Evolutionary conservation across 2,888 invertebrate species (phyloP).

Genomic region (Melanchra persicariae): DNA sequence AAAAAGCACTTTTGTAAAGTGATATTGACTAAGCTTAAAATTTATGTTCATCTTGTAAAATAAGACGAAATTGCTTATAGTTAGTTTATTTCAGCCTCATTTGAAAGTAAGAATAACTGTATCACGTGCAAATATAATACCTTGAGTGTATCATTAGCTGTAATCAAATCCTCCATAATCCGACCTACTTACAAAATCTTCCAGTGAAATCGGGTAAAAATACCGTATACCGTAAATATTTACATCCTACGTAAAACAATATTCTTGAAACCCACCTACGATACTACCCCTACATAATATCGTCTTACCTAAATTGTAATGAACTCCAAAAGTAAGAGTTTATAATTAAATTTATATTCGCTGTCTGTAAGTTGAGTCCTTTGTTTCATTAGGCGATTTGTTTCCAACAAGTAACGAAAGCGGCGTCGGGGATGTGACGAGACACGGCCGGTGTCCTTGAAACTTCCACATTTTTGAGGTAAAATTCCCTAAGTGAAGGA

Average conservation of each 20-base stretch:
- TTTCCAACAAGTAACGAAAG: constrained; percentile 65
- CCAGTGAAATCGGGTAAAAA: neutral
- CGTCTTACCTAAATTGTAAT: constrained; percentile 70
- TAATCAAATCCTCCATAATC: neutral
- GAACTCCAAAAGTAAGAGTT: constrained; percentile 74
- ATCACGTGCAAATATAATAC: neutral
- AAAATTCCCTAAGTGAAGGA: constrained; percentile 31
- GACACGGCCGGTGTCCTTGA: constrained; percentile 35
- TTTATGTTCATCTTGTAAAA: neutral
- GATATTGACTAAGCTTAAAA: constrained; percentile 3
- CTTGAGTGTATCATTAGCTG: neutral
- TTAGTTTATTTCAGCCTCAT: neutral
- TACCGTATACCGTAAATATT: neutral
- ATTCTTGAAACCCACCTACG: constrained; percentile 15
- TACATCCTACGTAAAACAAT: constrained; percentile 1
- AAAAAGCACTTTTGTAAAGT: constrained; percentile 6
- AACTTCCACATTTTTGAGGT: constrained; percentile 50
- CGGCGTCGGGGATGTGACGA: constrained; percentile 38
- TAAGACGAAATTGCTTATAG: neutral
- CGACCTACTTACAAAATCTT: neutral
- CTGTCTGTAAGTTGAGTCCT: constrained; percentile 70
- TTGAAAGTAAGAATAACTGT: neutral
- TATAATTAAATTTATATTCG: constrained; percentile 80
- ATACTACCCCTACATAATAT: constrained; percentile 32
- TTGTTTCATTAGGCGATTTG: constrained; percentile 80